phyloP scores from a whole-genome alignment of 2,888 invertebrate species.

The Drepana falcataria region DNA sequence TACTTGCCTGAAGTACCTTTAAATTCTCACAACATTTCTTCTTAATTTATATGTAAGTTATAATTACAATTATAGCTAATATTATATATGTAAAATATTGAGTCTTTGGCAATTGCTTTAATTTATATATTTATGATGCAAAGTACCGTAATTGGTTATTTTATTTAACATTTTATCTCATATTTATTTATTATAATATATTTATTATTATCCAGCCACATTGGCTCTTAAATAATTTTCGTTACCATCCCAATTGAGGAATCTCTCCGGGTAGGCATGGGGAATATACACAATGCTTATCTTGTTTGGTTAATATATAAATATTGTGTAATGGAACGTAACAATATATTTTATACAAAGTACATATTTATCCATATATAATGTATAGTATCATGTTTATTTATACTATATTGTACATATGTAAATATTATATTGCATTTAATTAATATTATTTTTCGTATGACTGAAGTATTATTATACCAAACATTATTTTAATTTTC shows the following conservation, averaged over 20 bases:
- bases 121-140: conserved; percentile 29
- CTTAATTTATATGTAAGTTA: conserved; percentile 7
- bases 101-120: conserved; percentile 74
- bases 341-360: too few species aligned
- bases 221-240: too few species aligned
- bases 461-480: conserved; percentile 32
- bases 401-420: conserved; percentile 39
- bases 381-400: too few species aligned
- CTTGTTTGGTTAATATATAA: too few species aligned
- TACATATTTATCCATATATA: too few species aligned
- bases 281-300: too few species aligned
- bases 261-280: too few species aligned
- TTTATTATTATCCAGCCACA: conserved; percentile 13
- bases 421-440: conserved; percentile 55
- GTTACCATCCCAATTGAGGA: too few species aligned
- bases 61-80: conserved; percentile 5
- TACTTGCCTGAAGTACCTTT: conserved; percentile 48
- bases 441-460: conserved; percentile 37
- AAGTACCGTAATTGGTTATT: conserved; percentile 10
- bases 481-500: conserved; percentile 22
- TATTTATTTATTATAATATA: conserved; percentile 20
- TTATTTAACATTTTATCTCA: conserved; percentile 17
- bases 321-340: too few species aligned
- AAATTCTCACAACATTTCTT: conserved; percentile 31
- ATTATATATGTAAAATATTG: conserved; percentile 28